These are phyloP conservation scores for Xanthorhoe designata DNA, from an alignment of 2,888 invertebrate species.

Conservation along the genomic window DNA sequence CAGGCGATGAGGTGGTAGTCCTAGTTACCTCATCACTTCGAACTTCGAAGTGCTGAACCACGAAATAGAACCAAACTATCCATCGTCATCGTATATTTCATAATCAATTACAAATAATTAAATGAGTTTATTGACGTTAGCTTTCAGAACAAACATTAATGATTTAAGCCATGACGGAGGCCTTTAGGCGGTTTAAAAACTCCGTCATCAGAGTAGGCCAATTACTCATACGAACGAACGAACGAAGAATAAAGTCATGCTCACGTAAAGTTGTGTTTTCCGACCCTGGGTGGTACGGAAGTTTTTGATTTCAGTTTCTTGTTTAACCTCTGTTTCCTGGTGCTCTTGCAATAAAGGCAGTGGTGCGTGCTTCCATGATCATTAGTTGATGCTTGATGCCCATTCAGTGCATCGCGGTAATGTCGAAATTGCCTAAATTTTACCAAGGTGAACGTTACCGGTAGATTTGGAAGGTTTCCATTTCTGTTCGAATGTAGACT, in stretches of 20 bases:
- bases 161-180: too few relatives aligned
- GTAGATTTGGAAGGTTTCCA: slow-evolving; percentile 28
- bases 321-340: slow-evolving; percentile 57
- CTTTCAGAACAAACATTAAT: too few relatives aligned
- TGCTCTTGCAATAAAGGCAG: slow-evolving; percentile 60
- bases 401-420: slow-evolving; percentile 50
- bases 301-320: slow-evolving; percentile 12
- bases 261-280: neutral
- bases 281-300: slow-evolving; percentile 16
- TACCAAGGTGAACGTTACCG: slow-evolving; percentile 53
- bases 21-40: neutral
- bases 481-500: slow-evolving; percentile 16
- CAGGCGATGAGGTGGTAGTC: neutral
- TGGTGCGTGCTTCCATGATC: slow-evolving; percentile 74
- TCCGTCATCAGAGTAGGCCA: too few relatives aligned
- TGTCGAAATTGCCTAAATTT: slow-evolving; percentile 61
- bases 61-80: too few relatives aligned
- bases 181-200: too few relatives aligned
- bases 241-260: too few relatives aligned
- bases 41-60: neutral
- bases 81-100: too few relatives aligned
- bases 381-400: slow-evolving; percentile 58
- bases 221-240: too few relatives aligned
- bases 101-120: too few relatives aligned
- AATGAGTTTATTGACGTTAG: too few relatives aligned